phyloP scores from a whole-genome alignment of 1,140 invertebrate species.

The Drosophila gunungcola region DNA sequence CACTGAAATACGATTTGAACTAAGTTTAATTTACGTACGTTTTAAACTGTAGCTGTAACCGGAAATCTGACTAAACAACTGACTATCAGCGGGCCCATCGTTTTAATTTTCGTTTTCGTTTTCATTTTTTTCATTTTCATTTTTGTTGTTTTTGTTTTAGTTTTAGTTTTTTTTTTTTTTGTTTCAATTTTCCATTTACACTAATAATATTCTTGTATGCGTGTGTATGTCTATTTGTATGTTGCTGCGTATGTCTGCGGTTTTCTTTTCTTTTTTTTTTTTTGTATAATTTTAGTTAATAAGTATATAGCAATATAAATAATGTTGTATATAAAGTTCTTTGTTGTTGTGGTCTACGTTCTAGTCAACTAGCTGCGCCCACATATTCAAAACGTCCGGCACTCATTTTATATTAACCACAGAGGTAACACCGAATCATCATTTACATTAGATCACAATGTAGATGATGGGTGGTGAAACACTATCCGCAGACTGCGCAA shows the following conservation, averaged over 20 bases:
- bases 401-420: slow-evolving; percentile 35
- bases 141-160: slow-evolving; percentile 27
- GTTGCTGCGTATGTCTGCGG: slow-evolving; percentile 52
- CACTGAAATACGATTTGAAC: slow-evolving; percentile 55
- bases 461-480: slow-evolving; percentile 46
- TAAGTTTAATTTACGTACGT: slow-evolving; percentile 74
- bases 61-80: slow-evolving; percentile 67
- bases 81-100: slow-evolving; percentile 60
- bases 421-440: slow-evolving; percentile 55
- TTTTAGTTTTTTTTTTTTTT: slow-evolving; percentile 24
- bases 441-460: slow-evolving; percentile 66
- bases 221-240: slow-evolving; percentile 51
- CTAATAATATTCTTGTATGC: slow-evolving; percentile 77
- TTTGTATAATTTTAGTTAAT: slow-evolving; percentile 81
- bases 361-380: slow-evolving; percentile 66
- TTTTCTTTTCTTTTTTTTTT: slow-evolving; percentile 46
- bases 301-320: slow-evolving; percentile 83
- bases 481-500: slow-evolving; percentile 67
- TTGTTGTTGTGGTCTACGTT: slow-evolving; percentile 79
- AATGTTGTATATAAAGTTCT: slow-evolving; percentile 82
- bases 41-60: slow-evolving; percentile 67
- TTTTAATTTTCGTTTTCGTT: slow-evolving; percentile 32
- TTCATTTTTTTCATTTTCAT: slow-evolving; percentile 28
- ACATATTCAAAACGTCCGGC: slow-evolving; percentile 31
- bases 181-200: slow-evolving; percentile 72